phyloP scores from a whole-genome alignment of 2,113 vertebrate genomes.

The Leuciscus idus region DNA sequence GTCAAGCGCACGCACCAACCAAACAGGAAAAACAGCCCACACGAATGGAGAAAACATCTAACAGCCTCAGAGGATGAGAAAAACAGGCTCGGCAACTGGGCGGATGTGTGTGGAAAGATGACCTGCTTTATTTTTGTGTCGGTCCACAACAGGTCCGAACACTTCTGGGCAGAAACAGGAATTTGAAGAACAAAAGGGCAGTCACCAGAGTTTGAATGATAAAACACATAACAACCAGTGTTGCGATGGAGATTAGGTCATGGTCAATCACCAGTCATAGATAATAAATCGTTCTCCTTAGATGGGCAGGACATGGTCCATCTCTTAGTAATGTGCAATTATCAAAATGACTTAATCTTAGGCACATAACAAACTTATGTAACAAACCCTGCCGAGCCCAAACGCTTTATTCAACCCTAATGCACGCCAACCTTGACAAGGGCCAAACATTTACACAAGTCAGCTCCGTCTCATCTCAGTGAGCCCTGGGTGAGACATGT shows the following conservation, averaged over 20 bases:
- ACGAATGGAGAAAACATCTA: neutral
- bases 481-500: neutral
- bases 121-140: constrained; percentile 14
- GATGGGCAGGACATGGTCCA: neutral
- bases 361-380: neutral
- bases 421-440: neutral
- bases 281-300: neutral
- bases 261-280: neutral
- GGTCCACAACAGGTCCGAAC: constrained; percentile 11
- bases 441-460: neutral
- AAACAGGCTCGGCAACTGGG: constrained; percentile 14
- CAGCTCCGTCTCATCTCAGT: neutral
- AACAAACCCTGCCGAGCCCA: neutral
- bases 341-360: constrained; percentile 4
- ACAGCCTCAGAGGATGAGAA: neutral
- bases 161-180: constrained; percentile 38
- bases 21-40: constrained; percentile 17
- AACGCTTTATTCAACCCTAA: neutral
- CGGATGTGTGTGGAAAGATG: constrained; percentile 14
- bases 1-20: neutral
- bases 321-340: neutral
- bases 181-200: constrained; percentile 59
- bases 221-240: neutral
- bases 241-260: neutral
- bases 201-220: constrained; percentile 21